Percentiles rank a stretch among this genome's conserved stretches.
These are phyloP conservation scores for Poeciliopsis presidionis DNA, from an alignment of 2,797 vertebrate species.

Conservation along the genomic window DNA sequence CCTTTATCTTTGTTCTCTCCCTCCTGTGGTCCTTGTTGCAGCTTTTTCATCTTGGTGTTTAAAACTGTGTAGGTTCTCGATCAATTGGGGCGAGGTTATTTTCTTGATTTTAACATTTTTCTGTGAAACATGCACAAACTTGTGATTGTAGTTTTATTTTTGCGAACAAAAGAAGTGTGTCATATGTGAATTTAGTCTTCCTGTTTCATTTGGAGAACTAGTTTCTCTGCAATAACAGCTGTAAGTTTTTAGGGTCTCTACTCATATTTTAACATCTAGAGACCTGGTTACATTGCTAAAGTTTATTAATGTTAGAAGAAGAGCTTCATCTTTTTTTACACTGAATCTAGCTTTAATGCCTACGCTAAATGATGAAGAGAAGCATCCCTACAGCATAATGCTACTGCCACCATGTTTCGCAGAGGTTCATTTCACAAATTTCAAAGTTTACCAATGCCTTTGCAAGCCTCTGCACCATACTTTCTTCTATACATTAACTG, in stretches of 20 bases:
- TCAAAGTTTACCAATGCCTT: neutral
- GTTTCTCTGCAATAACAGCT: neutral
- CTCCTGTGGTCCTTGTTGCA: conserved; percentile 16
- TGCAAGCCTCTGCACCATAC: neutral
- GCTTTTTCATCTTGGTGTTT: conserved; percentile 23
- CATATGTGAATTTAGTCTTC: neutral
- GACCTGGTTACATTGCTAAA: neutral
- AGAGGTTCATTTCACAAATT: neutral
- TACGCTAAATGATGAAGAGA: neutral
- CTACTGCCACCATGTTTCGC: neutral
- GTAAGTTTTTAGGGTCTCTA: neutral
- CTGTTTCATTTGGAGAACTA: neutral
- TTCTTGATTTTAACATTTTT: conserved; percentile 5
- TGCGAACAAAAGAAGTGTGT: neutral
- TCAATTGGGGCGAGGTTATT: conserved; percentile 15
- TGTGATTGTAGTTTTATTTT: neutral
- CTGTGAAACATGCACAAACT: neutral
- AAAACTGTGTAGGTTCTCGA: conserved; percentile 23
- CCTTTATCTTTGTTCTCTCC: conserved; percentile 18
- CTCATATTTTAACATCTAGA: neutral
- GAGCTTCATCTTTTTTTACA: no score
- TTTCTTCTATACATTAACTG: neutral
- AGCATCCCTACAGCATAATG: neutral
- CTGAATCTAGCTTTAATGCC: neutral
- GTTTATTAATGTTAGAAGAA: neutral